Percentiles rank a stretch among this genome's conserved stretches.
Conservation (phyloP, 2,797 vertebrate genomes). For the Sebastes cheni region DNA sequence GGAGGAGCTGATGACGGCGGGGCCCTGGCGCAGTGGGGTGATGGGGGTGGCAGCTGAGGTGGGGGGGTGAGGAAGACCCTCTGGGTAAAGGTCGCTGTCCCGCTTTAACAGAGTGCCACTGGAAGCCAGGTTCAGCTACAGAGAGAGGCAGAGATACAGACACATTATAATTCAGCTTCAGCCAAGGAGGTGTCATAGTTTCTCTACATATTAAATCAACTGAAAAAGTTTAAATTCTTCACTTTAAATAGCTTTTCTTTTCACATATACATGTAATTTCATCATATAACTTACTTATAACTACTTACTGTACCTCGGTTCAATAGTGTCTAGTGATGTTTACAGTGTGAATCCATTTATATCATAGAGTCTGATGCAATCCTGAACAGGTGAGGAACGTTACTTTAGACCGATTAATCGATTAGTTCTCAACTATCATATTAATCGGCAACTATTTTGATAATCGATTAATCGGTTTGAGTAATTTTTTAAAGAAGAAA, state of each 20-base stretch:
- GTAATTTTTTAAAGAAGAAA: too few relatives aligned
- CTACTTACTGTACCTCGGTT: too few relatives aligned
- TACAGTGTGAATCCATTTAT: neutral
- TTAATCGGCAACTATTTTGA: too few relatives aligned
- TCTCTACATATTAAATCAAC: neutral
- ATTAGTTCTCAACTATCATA: too few relatives aligned
- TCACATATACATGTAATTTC: neutral
- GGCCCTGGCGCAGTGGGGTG: conserved; percentile 93
- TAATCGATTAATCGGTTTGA: too few relatives aligned
- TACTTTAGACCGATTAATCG: too few relatives aligned
- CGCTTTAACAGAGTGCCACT: conserved; percentile 93
- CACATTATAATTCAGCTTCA: neutral
- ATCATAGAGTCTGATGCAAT: neutral
- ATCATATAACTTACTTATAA: neutral
- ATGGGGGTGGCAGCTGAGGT: conserved; percentile 95
- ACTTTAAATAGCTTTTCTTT: neutral
- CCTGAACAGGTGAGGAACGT: neutral
- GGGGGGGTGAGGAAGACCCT: conserved; percentile 95
- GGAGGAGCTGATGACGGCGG: conserved; percentile 97
- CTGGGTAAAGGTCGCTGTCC: conserved; percentile 92
- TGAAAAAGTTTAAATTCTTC: neutral
- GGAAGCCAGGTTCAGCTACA: conserved; percentile 91
- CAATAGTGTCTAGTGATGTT: neutral
- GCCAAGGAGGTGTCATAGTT: neutral
- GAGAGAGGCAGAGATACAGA: neutral